These are phyloP conservation scores for Drosophila borborema DNA, from an alignment of 2,888 invertebrate species.

Conservation along the genomic window DNA sequence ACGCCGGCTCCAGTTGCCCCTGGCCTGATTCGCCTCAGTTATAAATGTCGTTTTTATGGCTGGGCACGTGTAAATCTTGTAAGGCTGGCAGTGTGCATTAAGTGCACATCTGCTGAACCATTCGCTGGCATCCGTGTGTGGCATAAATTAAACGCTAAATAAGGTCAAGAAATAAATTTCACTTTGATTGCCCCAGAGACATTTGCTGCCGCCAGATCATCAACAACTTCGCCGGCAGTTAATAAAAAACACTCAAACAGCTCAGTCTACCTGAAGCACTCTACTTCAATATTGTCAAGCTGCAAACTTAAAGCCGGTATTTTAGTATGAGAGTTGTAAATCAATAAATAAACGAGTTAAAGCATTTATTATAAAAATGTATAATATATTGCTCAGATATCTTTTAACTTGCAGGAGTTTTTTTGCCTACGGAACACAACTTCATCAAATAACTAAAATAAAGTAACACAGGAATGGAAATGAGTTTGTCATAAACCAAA, in stretches of 20 bases:
- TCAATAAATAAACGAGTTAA: too few species aligned
- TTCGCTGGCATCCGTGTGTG: conserved; percentile 14
- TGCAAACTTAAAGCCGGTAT: neutral
- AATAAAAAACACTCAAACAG: conserved; percentile 5
- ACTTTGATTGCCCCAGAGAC: conserved; percentile 63
- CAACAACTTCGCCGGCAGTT: conserved; percentile 36
- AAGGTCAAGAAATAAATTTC: conserved; percentile 76
- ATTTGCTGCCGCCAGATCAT: conserved; percentile 27
- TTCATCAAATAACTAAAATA: too few species aligned
- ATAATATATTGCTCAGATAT: too few species aligned
- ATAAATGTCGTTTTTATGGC: conserved; percentile 64
- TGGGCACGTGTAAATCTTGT: conserved; percentile 50
- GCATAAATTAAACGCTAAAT: conserved; percentile 74
- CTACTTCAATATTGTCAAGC: neutral
- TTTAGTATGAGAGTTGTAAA: neutral
- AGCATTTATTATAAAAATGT: too few species aligned
- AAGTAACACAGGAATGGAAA: too few species aligned
- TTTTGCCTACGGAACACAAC: too few species aligned
- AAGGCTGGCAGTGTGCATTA: conserved; percentile 61
- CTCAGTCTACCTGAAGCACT: neutral
- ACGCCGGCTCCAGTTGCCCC: neutral
- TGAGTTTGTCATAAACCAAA: too few species aligned
- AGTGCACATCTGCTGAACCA: conserved; percentile 50
- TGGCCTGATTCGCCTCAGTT: conserved; percentile 23
- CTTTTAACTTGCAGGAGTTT: too few species aligned